Evolutionary conservation across 1,140 invertebrate species (phyloP), one percentile per base, ranked within the genome.

Genomic region (Ips typographus): DNA sequence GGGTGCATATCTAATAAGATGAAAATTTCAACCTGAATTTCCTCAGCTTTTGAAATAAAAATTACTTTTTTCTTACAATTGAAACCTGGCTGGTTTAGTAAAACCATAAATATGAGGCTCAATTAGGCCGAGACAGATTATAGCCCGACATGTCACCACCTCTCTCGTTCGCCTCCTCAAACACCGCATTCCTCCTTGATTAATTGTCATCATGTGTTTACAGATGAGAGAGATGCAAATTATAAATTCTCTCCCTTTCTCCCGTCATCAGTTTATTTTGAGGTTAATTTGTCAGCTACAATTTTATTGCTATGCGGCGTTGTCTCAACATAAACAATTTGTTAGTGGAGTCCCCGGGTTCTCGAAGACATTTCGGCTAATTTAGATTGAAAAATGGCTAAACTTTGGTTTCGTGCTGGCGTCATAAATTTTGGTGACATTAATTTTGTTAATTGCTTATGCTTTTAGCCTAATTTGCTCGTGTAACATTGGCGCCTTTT

Each of bases 401-500:
- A 70, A 70, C 60, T 70, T 70, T 70, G 55, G 68, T 64, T 64
- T 51, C 6, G 39, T 2, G 60, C 38, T 8, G 53, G 22, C 58
- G 38, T 70, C 60, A 70, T 64, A 70, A 70, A 70, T 70, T 70
- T 52, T 6, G 44, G 68, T 58, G 60, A 64, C 60, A 62, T 64
- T 70, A 70, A 70, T 70, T 70, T 62, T 62, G 41, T 57, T 70
- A 70, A 70, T 70, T 70, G 68, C 60, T 57, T 55, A 58, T 63
- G 58, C 60, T 70, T 64, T 70, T 70, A 70, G 60, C 68, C 41
- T 70, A 70, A 70, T 70, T 70, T 59, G 56, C 60, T 67, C 56
- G 39, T 37, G 44, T 51, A 67, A 39, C 56, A 39, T 53, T 40
- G 53, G 39, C 4, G 44, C 44, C 22, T 49, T 8, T 49, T 49